phyloP scores from a whole-genome alignment of 2,888 invertebrate genomes.

The Hipparchia semele region DNA sequence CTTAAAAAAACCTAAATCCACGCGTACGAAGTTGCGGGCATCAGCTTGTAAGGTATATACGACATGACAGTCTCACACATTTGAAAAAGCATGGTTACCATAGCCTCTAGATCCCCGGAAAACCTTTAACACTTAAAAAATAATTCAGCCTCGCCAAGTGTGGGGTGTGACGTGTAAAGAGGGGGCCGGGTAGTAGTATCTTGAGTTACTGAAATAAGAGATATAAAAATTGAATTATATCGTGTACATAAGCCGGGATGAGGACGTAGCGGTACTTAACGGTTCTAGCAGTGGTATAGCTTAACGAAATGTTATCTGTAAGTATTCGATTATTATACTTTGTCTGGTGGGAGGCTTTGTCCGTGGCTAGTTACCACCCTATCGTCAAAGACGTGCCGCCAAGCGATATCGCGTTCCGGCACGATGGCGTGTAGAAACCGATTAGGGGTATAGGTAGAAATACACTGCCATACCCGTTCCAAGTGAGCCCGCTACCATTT shows the following conservation, averaged over 20 bases:
- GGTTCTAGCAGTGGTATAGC: neutral
- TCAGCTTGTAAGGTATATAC: too few species aligned
- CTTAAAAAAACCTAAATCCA: too few species aligned
- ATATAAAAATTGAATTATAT: conserved; percentile 39
- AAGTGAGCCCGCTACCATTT: too few species aligned
- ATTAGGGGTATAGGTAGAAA: too few species aligned
- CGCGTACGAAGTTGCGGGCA: too few species aligned
- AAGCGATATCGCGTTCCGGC: too few species aligned
- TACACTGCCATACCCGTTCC: too few species aligned
- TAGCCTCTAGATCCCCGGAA: conserved; percentile 47
- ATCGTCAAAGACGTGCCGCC: too few species aligned
- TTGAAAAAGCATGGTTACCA: conserved; percentile 18
- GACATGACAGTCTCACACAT: neutral
- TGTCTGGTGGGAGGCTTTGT: too few species aligned
- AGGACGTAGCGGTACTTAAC: neutral
- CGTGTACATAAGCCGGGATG: conserved; percentile 7
- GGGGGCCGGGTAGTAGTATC: conserved; percentile 30
- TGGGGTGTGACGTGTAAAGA: conserved; percentile 37
- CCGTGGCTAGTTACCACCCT: too few species aligned
- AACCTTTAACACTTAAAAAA: conserved; percentile 70
- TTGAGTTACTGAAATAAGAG: conserved; percentile 37
- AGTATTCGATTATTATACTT: conserved; percentile 7
- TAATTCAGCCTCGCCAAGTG: conserved; percentile 50
- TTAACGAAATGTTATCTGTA: neutral
- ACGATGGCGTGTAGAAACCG: too few species aligned